Percentiles rank a stretch among this genome's conserved stretches.
Evolutionary conservation across 2,888 invertebrate genomes (phyloP).

Genomic region (Epinotia bilunana): DNA sequence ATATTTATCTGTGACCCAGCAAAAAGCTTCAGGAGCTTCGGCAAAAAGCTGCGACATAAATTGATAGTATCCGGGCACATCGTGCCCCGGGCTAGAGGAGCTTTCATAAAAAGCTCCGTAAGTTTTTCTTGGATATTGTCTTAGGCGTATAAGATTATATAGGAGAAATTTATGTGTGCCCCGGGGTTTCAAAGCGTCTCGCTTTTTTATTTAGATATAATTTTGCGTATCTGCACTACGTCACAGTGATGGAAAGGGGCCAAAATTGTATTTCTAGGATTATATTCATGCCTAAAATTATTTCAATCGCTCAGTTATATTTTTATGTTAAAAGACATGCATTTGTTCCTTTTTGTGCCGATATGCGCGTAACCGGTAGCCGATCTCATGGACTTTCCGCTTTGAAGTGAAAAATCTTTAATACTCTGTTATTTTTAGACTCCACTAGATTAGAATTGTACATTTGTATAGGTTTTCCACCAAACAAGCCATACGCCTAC

Average conservation of each 20-base stretch:
- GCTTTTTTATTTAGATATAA: slow-evolving; percentile 10
- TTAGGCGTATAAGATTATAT: slow-evolving; percentile 41
- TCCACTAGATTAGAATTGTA: too few species aligned
- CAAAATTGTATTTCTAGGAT: not conserved
- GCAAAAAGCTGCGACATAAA: slow-evolving; percentile 42
- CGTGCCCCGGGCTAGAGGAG: slow-evolving; percentile 28
- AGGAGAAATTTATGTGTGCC: slow-evolving; percentile 25
- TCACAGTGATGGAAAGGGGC: not conserved
- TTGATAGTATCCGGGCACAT: slow-evolving; percentile 39
- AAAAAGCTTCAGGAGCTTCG: slow-evolving; percentile 30
- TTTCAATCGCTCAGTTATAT: not conserved
- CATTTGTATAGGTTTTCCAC: too few species aligned
- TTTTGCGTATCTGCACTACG: not conserved
- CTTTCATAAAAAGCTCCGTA: slow-evolving; percentile 39
- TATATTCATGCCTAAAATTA: not conserved
- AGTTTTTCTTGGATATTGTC: slow-evolving; percentile 45
- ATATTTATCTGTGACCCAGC: slow-evolving; percentile 29
- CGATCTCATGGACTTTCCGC: not conserved
- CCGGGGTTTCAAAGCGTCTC: not conserved
- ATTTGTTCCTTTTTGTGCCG: not conserved
- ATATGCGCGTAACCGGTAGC: too few species aligned
- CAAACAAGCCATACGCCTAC: too few species aligned
- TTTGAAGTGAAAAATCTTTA: not conserved
- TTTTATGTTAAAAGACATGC: not conserved
- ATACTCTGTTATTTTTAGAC: not conserved